Evolutionary conservation across 2,888 invertebrate genomes (phyloP).

Genomic region (Gasteruption jaculator): DNA sequence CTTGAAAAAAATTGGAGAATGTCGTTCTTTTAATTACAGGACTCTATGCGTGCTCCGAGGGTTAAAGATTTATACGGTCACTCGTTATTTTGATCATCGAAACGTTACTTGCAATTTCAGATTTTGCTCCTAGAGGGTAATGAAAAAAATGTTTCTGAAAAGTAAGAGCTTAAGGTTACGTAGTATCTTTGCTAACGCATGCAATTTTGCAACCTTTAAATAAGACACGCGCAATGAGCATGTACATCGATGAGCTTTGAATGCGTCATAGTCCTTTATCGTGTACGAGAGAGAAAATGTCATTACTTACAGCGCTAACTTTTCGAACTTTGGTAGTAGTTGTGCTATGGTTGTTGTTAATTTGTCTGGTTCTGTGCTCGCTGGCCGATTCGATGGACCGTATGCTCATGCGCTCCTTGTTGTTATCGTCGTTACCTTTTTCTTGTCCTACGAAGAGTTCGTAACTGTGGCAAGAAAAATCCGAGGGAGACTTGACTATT

Average conservation of each 20-base stretch:
- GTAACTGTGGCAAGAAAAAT: constrained; percentile 88
- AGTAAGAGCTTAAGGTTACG: neutral
- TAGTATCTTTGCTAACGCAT: neutral
- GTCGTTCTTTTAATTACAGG: too few relatives aligned
- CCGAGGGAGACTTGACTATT: constrained; percentile 85
- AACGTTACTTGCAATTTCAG: too few relatives aligned
- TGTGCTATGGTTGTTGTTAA: constrained; percentile 48
- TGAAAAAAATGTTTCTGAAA: too few relatives aligned
- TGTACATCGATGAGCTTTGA: neutral
- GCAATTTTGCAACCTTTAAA: constrained; percentile 2
- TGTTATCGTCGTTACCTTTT: constrained; percentile 83
- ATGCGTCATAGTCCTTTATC: too few relatives aligned
- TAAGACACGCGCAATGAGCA: neutral
- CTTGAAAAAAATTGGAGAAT: too few relatives aligned
- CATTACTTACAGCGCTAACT: constrained; percentile 84
- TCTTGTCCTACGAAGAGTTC: constrained; percentile 88
- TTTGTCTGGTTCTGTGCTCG: constrained; percentile 61
- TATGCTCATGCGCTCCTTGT: constrained; percentile 88
- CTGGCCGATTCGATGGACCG: constrained; percentile 86
- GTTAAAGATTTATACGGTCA: too few relatives aligned
- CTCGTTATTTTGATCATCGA: too few relatives aligned
- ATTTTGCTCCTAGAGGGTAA: too few relatives aligned
- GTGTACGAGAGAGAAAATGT: too few relatives aligned
- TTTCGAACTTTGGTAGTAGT: constrained; percentile 71
- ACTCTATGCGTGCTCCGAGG: too few relatives aligned